These are phyloP conservation scores for Aeoliscus strigatus DNA, from an alignment of 2,797 vertebrate species.

Conservation along the genomic window DNA sequence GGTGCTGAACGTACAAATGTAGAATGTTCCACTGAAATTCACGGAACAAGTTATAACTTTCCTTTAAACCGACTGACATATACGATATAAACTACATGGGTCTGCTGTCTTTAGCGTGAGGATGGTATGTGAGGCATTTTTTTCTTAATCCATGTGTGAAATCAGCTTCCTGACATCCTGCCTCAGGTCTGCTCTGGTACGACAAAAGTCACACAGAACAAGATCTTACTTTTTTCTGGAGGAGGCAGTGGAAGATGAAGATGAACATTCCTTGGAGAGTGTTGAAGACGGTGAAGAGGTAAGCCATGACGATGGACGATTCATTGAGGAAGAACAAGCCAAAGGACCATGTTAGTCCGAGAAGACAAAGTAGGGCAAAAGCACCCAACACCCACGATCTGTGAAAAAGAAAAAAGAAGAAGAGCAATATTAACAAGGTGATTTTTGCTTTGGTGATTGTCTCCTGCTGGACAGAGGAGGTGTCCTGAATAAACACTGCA, in stretches of 20 bases:
- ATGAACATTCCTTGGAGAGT: constrained; percentile 98
- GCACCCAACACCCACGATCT: constrained; percentile 98
- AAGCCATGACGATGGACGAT: constrained; percentile 94
- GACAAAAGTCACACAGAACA: background rate
- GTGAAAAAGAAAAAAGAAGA: constrained; percentile 32
- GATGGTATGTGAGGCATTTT: no score
- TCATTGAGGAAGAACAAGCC: constrained; percentile 94
- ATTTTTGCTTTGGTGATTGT: constrained; percentile 13
- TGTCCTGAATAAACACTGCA: no score
- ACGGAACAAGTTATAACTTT: no score
- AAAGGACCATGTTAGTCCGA: constrained; percentile 95
- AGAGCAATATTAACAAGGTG: background rate
- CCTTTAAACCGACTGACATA: no score
- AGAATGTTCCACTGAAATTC: no score
- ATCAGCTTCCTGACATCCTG: no score
- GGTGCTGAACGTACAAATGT: no score
- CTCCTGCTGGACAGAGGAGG: no score
- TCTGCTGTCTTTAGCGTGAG: no score
- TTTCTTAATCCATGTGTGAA: no score
- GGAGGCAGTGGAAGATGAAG: constrained; percentile 98
- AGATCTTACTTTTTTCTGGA: constrained; percentile 92
- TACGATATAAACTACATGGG: no score
- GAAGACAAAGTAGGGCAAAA: constrained; percentile 90
- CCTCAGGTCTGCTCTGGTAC: no score
- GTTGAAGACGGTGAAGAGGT: constrained; percentile 98